Evolutionary conservation across 2,113 vertebrate species (phyloP).

Genomic region (Lethenteron reissneri): DNA sequence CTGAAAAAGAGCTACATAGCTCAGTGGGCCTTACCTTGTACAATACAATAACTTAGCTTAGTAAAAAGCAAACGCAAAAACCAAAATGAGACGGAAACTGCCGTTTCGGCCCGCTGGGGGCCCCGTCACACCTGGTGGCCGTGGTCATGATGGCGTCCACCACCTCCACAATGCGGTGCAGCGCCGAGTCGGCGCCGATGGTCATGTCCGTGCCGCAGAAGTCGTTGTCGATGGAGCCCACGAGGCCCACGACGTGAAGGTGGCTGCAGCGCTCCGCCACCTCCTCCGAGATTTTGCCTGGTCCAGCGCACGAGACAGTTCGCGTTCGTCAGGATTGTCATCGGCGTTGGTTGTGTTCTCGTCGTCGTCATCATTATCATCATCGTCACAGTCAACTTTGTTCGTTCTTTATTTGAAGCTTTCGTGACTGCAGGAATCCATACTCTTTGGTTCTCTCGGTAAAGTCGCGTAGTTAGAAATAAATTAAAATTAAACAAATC

Average conservation of each 20-base stretch:
- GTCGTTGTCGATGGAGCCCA: conserved; percentile 78
- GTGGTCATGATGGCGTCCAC: conserved; percentile 74
- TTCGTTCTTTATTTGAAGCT: too few relatives aligned
- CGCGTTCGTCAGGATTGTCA: neutral
- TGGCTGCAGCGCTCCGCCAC: conserved; percentile 27
- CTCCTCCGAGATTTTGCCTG: conserved; percentile 50
- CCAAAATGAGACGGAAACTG: too few relatives aligned
- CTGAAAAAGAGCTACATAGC: too few relatives aligned
- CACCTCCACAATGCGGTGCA: conserved; percentile 78
- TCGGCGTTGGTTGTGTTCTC: neutral
- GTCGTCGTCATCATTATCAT: neutral
- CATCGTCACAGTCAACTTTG: neutral
- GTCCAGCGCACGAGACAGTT: neutral
- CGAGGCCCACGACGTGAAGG: conserved; percentile 60
- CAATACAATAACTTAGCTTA: too few relatives aligned
- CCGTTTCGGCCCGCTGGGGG: too few relatives aligned
- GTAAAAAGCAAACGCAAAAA: too few relatives aligned
- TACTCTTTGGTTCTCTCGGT: too few relatives aligned
- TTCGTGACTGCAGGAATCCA: too few relatives aligned
- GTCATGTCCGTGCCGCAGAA: conserved; percentile 91
- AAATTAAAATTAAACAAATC: too few relatives aligned
- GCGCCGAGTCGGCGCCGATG: conserved; percentile 62
- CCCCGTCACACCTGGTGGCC: conserved; percentile 38
- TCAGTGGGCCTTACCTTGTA: too few relatives aligned
- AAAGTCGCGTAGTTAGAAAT: too few relatives aligned